Conservation (phyloP, 2,888 invertebrate species). For the Nipponacmea schrenckii region DNA sequence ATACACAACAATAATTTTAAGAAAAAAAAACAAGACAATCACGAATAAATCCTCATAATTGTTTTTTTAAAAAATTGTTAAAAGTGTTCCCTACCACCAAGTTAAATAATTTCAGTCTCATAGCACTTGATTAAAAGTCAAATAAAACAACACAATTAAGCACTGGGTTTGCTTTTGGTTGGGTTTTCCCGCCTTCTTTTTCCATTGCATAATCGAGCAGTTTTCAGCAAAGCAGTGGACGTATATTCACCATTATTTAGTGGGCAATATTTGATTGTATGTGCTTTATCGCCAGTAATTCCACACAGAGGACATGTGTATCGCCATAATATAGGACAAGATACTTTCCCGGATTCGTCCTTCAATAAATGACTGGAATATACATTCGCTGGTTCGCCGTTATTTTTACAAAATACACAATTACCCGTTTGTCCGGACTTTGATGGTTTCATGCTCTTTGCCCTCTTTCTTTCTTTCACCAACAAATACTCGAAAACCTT, state of each 20-base stretch:
- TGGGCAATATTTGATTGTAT: constrained; percentile 81
- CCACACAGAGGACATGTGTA: constrained; percentile 79
- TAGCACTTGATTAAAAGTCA: background rate
- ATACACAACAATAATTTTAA: background rate
- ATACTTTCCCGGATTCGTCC: constrained; percentile 73
- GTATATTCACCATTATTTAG: constrained; percentile 31
- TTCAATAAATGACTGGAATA: constrained; percentile 77
- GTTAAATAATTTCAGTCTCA: background rate
- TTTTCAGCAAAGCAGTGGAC: constrained; percentile 1
- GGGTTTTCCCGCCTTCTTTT: background rate
- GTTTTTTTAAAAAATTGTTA: background rate
- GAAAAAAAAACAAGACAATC: background rate
- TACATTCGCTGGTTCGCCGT: constrained; percentile 76
- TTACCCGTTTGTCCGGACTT: constrained; percentile 28
- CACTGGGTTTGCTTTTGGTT: background rate
- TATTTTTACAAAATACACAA: constrained; percentile 84
- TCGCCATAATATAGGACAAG: constrained; percentile 79
- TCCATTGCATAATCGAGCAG: background rate
- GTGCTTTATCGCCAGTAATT: constrained; percentile 77
- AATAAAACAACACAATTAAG: background rate
- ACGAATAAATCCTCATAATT: background rate
- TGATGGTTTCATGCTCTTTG: constrained; percentile 15
- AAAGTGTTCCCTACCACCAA: background rate
- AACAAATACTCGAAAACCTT: constrained; percentile 36
- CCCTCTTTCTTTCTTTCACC: constrained; percentile 32